Evolutionary conservation across 2,113 vertebrate species (phyloP).

Genomic region (Bujurquina vittata): DNA sequence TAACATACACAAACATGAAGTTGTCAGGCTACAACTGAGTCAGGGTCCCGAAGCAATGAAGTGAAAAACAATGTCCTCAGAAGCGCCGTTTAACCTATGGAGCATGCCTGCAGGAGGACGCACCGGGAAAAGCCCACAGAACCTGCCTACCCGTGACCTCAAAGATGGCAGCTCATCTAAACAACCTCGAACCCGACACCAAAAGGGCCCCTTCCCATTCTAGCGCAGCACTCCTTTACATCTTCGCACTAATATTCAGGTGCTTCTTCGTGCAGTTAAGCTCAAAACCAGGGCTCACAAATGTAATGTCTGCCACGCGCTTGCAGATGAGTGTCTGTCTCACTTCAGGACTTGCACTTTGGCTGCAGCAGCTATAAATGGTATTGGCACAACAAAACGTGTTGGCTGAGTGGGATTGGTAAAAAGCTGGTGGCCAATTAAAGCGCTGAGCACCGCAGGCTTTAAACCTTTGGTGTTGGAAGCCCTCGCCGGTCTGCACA

Average conservation of each 20-base stretch:
- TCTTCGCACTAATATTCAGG: not conserved
- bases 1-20: too few species aligned
- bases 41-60: not conserved
- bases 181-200: not conserved
- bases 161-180: too few species aligned
- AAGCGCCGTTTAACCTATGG: fast-evolving
- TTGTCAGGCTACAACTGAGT: not conserved
- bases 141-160: not conserved
- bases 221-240: not conserved
- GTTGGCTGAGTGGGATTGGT: not conserved
- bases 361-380: not conserved
- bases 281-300: not conserved
- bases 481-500: not conserved
- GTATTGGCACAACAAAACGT: slow-evolving; percentile 6
- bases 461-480: not conserved
- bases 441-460: not conserved
- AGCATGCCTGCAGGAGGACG: not conserved
- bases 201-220: not conserved
- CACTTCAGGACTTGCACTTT: not conserved
- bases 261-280: not conserved
- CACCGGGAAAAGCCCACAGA: fast-evolving
- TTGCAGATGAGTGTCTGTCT: not conserved
- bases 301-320: not conserved
- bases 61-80: not conserved
- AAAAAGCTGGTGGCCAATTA: slow-evolving; percentile 3